Evolutionary conservation across 1,140 invertebrate genomes (phyloP).

Genomic region (Drosophila arawakana): DNA sequence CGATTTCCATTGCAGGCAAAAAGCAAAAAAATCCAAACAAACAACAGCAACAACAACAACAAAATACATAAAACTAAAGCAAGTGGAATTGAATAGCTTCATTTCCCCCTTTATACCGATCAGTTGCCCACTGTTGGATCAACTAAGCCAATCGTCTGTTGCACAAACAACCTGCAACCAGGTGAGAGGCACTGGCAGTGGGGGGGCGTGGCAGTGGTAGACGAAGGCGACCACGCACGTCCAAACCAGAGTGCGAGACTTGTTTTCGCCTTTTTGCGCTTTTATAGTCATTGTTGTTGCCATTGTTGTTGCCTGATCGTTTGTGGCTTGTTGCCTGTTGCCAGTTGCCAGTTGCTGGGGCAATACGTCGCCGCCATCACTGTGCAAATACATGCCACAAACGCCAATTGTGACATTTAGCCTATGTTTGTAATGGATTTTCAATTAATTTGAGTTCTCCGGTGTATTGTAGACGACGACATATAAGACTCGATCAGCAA

Average conservation of each 20-base stretch:
- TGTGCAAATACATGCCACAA: conserved; percentile 77
- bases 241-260: conserved; percentile 77
- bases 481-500: conserved; percentile 65
- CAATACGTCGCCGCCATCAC: conserved; percentile 71
- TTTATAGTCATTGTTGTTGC: conserved; percentile 79
- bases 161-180: conserved; percentile 68
- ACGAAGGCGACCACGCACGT: conserved; percentile 52
- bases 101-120: not conserved
- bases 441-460: conserved; percentile 83
- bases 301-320: conserved; percentile 28
- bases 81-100: conserved; percentile 47
- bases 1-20: conserved; percentile 69
- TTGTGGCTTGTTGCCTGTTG: conserved; percentile 25
- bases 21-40: no score
- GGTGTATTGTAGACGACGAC: conserved; percentile 81
- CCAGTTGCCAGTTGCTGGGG: conserved; percentile 47
- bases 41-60: no score
- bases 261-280: conserved; percentile 78
- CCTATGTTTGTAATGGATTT: conserved; percentile 83
- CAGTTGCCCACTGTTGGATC: conserved; percentile 8
- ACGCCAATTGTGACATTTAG: conserved; percentile 83
- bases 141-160: conserved; percentile 53
- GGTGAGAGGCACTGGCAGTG: conserved; percentile 15
- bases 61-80: conserved; percentile 52
- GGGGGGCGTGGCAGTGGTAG: not conserved